A percentile compares a stretch with the other conserved stretches of the same genome.
phyloP scores from a whole-genome alignment of 2,113 vertebrate species.

The Plotosus lineatus region DNA sequence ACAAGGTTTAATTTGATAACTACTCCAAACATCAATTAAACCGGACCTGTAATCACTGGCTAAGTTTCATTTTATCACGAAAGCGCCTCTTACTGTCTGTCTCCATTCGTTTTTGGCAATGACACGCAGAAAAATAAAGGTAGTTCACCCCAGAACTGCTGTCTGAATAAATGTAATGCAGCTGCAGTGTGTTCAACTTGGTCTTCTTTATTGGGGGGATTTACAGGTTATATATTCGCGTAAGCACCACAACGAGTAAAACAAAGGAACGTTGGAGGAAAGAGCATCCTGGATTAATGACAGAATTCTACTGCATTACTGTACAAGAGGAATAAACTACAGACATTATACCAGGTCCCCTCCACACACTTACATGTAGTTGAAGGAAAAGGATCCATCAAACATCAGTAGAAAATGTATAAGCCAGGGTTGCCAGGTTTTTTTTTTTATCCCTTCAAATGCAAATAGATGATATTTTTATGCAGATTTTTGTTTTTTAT shows the following conservation, averaged over 20 bases:
- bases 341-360: background rate
- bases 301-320: background rate
- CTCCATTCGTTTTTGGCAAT: constrained; percentile 11
- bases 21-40: constrained; percentile 46
- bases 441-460: background rate
- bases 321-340: constrained; percentile 4
- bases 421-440: constrained; percentile 5
- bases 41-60: constrained; percentile 35
- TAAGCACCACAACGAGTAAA: background rate
- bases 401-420: background rate
- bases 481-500: background rate
- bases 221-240: constrained; percentile 1
- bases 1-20: constrained; percentile 50
- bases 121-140: constrained; percentile 10
- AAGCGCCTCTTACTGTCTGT: constrained; percentile 7
- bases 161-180: background rate
- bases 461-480: background rate
- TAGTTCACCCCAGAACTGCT: background rate
- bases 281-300: background rate
- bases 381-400: background rate
- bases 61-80: constrained; percentile 41
- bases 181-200: too few relatives aligned
- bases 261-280: background rate
- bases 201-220: too few relatives aligned
- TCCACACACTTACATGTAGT: background rate